A percentile compares a stretch with the other conserved stretches of the same genome.
Conservation (phyloP, 2,797 vertebrate genomes). For the Sebastes matsubarae region DNA sequence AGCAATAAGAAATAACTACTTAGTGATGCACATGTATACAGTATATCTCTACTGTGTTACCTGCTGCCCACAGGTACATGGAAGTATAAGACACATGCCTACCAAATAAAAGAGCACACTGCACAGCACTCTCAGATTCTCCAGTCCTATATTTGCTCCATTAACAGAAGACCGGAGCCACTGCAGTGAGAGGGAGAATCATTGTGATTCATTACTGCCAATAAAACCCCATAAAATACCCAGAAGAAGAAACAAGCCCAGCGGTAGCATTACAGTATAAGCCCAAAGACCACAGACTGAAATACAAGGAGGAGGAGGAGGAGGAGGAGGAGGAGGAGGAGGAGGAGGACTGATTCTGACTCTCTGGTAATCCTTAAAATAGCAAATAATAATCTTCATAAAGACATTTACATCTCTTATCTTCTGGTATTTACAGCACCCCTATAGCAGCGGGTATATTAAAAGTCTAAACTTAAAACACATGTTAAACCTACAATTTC, state of each 20-base stretch:
- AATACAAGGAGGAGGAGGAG: conserved; percentile 13
- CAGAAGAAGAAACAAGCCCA: conserved; percentile 47
- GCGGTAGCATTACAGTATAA: conserved; percentile 36
- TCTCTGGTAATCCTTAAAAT: conserved; percentile 35
- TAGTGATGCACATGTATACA: background rate
- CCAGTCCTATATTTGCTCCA: conserved; percentile 40
- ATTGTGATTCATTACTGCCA: conserved; percentile 65
- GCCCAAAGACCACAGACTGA: conserved; percentile 19
- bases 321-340: background rate
- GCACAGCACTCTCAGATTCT: conserved; percentile 30
- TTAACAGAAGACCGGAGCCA: conserved; percentile 36
- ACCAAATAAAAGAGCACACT: background rate
- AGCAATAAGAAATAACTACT: background rate
- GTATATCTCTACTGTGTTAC: background rate
- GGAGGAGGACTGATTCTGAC: background rate
- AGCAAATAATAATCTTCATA: conserved; percentile 45
- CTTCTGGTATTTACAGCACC: conserved; percentile 1
- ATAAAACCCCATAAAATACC: conserved; percentile 61
- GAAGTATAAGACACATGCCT: background rate
- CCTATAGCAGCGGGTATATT: background rate
- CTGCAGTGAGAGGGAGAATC: conserved; percentile 57
- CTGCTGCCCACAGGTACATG: conserved; percentile 2
- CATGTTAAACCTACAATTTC: background rate
- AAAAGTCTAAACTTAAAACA: background rate
- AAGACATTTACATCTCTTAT: conserved; percentile 41